These are phyloP conservation scores for Thalassoma bifasciatum DNA, from an alignment of 2,113 vertebrate genomes.

Conservation along the genomic window DNA sequence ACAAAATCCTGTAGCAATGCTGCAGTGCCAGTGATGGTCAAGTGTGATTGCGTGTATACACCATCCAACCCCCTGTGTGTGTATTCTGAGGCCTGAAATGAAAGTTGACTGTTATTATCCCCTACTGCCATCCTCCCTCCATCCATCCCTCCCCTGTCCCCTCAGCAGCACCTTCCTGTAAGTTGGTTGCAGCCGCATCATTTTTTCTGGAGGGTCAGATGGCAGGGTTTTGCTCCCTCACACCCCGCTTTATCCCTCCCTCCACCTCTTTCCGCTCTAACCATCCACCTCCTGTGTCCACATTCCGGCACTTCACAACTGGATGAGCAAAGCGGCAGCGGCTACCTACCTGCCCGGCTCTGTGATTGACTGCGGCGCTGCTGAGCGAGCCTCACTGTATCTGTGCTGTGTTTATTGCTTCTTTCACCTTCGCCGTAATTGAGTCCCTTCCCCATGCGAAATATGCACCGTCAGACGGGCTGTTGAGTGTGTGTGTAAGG, in stretches of 20 bases:
- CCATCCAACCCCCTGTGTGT: background rate
- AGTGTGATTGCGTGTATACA: slow-evolving; percentile 21
- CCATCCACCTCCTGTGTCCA: slow-evolving; percentile 53
- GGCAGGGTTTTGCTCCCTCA: slow-evolving; percentile 26
- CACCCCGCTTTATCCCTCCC: background rate
- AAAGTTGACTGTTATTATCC: slow-evolving; percentile 48
- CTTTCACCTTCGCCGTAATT: slow-evolving; percentile 80
- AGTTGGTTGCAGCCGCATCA: slow-evolving; percentile 48
- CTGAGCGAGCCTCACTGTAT: slow-evolving; percentile 68
- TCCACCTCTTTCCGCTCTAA: background rate
- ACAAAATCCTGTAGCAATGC: slow-evolving; percentile 36
- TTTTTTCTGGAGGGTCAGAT: slow-evolving; percentile 45
- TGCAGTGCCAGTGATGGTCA: slow-evolving; percentile 23
- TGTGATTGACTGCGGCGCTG: slow-evolving; percentile 72
- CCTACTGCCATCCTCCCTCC: slow-evolving; percentile 15
- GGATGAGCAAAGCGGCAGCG: slow-evolving; percentile 63
- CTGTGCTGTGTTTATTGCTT: slow-evolving; percentile 72
- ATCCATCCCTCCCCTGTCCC: slow-evolving; percentile 47
- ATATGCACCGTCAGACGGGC: slow-evolving; percentile 71
- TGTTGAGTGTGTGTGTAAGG: slow-evolving; percentile 23
- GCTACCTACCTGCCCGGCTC: slow-evolving; percentile 61
- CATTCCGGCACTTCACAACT: slow-evolving; percentile 60
- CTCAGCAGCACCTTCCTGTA: slow-evolving; percentile 48
- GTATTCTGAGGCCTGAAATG: slow-evolving; percentile 42
- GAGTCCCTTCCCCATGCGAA: slow-evolving; percentile 73